Evolutionary conservation across 2,113 vertebrate genomes (phyloP).

Genomic region (Calcarius ornatus): DNA sequence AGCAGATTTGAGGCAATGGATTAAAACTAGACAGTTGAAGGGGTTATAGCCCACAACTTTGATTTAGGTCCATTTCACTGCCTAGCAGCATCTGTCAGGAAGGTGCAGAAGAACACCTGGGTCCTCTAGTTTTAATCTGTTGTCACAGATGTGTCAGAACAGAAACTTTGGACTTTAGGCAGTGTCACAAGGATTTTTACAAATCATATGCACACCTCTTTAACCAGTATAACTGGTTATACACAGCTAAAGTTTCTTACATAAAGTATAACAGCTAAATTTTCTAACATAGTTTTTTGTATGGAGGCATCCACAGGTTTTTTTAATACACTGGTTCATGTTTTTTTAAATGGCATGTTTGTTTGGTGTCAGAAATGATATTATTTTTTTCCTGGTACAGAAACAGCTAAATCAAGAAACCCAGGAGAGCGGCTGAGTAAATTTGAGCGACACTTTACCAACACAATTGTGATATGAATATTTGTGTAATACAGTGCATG

Average conservation of each 20-base stretch:
- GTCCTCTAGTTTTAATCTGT: neutral
- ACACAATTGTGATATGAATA: neutral
- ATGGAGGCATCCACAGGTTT: neutral
- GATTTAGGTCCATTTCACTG: neutral
- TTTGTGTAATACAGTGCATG: neutral
- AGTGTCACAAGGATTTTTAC: neutral
- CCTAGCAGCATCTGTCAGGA: neutral
- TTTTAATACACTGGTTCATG: neutral
- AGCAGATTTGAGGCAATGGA: slow-evolving; percentile 31
- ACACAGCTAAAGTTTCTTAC: neutral
- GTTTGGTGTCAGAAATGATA: neutral
- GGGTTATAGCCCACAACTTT: neutral
- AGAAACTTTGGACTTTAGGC: neutral
- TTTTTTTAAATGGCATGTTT: neutral
- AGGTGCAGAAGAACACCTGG: neutral
- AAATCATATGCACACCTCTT: neutral
- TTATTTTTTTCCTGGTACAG: neutral
- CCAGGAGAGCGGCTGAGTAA: neutral
- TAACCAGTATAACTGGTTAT: neutral
- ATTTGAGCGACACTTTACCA: neutral
- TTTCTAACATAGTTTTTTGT: neutral
- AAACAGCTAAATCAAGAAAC: neutral
- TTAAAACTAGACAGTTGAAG: neutral
- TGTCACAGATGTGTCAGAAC: neutral
- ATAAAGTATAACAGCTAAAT: neutral